These are phyloP conservation scores for Hemibagrus guttatus DNA, from an alignment of 2,797 vertebrate genomes.

Conservation along the genomic window DNA sequence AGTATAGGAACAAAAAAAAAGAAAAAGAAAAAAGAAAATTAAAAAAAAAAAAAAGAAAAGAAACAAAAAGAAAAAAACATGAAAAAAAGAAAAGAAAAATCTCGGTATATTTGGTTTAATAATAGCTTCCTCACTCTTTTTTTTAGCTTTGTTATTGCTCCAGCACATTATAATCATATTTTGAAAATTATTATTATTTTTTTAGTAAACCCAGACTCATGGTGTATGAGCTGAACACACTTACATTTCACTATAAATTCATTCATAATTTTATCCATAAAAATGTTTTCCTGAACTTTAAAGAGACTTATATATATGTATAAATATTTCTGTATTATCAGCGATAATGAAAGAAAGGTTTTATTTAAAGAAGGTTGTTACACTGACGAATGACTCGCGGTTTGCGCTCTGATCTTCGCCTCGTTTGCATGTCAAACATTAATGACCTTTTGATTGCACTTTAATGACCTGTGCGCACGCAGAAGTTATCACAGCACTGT, in stretches of 20 bases:
- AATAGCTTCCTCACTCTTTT: neutral
- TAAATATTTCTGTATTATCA: neutral
- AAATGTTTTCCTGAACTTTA: neutral
- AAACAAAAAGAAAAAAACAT: too few species aligned
- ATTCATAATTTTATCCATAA: neutral
- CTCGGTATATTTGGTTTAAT: neutral
- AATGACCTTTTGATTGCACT: constrained; percentile 15
- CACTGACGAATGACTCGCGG: constrained; percentile 9
- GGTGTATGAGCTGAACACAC: neutral
- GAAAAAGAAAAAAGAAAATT: too few species aligned
- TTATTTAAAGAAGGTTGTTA: constrained; percentile 12
- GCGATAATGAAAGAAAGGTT: neutral
- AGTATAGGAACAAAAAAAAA: too few species aligned
- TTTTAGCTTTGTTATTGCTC: too few species aligned
- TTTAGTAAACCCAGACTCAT: too few species aligned
- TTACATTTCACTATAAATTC: neutral
- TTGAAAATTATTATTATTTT: too few species aligned
- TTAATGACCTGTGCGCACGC: constrained; percentile 24
- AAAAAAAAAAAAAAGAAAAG: too few species aligned
- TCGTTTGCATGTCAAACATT: neutral
- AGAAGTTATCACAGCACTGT: constrained; percentile 27
- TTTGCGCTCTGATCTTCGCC: constrained; percentile 6
- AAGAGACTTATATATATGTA: neutral
- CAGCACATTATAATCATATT: neutral
- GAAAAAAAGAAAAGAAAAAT: too few species aligned